A percentile compares a stretch with the other conserved stretches of the same genome.
Conservation (phyloP, 1,140 invertebrate species). For the Nasonia vitripennis region DNA sequence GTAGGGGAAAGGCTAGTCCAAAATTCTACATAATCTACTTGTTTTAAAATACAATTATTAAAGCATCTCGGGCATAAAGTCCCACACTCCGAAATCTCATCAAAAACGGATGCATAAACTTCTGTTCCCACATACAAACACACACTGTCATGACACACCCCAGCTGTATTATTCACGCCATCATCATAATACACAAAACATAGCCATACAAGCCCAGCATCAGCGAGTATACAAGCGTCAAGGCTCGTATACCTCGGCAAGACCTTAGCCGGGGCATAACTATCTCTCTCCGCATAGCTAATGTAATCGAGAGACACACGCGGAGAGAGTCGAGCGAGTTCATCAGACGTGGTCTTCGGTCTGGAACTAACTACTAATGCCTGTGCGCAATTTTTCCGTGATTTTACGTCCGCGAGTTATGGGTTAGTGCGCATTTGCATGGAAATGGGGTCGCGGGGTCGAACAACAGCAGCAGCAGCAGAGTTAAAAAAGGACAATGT, state of each 20-base stretch:
- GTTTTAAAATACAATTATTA: no score
- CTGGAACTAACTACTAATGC: conserved; percentile 71
- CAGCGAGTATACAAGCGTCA: neutral
- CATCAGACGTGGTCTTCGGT: conserved; percentile 59
- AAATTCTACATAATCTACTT: no score
- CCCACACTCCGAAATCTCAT: neutral
- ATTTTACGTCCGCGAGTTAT: conserved; percentile 68
- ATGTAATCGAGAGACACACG: conserved; percentile 55
- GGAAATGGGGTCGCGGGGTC: conserved; percentile 64
- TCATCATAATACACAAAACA: neutral
- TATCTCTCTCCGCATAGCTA: conserved; percentile 54
- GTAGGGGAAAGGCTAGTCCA: no score
- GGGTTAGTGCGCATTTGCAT: conserved; percentile 66
- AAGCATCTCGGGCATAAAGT: no score
- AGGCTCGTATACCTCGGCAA: conserved; percentile 3
- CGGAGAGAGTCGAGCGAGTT: conserved; percentile 21
- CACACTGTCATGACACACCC: no score
- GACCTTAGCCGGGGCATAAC: conserved; percentile 13
- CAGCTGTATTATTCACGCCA: neutral
- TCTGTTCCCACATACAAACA: no score
- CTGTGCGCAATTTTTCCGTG: conserved; percentile 63
- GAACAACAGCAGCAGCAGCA: conserved; percentile 11
- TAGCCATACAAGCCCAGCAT: neutral
- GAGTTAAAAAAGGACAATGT: neutral
- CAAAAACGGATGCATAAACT: neutral